Evolutionary conservation across 2,797 vertebrate species (phyloP), one percentile per base, ranked within the genome.

Genomic region (Falco biarmicus): DNA sequence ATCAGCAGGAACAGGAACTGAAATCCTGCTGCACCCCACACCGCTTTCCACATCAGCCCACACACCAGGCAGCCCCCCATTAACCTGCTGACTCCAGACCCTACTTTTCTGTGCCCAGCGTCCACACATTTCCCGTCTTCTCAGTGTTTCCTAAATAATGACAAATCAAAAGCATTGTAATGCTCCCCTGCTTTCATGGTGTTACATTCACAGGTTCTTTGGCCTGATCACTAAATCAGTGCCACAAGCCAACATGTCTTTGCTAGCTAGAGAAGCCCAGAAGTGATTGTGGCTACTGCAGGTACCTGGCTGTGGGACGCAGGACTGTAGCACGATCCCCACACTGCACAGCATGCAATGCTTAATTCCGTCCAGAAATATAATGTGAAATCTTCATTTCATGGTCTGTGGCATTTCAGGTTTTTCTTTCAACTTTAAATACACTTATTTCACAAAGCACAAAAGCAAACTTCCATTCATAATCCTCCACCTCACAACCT

Each of bases 341-440:
- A 87, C 32, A 10, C 63, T 77, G 56, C 22, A 74, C 63, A 79
- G 32, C 45, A 91, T 71, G 59, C 74, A 60, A 8, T 2, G 3
- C 4, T 0, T 39, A 91, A 74, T 83, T 93, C 84, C 74, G 39
- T 50, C 43, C 81, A 53, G 31, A 93, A 92, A 85, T 5, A 92
- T 14, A 11, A 34, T 74, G 57, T 84, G 60, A 93, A 95, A 89
- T 92, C 89, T 89, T 88, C 68, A 95, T 96, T 97, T 96, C 93
- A 96, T 87, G 92, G 92, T 93, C 92, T 79, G 28, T 41, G 22
- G 87, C 80, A 65, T 84, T 96, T 93, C 20, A 51, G 69, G 76
- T 28, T 90, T 95, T 93, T 81, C 41, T 69, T 91, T 91, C 93
- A 48, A 70, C 84, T 95, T 94, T 76, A 94, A 90, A 91, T 91